Conservation (phyloP, 2,888 invertebrate species). For the Sesamia inferens region DNA sequence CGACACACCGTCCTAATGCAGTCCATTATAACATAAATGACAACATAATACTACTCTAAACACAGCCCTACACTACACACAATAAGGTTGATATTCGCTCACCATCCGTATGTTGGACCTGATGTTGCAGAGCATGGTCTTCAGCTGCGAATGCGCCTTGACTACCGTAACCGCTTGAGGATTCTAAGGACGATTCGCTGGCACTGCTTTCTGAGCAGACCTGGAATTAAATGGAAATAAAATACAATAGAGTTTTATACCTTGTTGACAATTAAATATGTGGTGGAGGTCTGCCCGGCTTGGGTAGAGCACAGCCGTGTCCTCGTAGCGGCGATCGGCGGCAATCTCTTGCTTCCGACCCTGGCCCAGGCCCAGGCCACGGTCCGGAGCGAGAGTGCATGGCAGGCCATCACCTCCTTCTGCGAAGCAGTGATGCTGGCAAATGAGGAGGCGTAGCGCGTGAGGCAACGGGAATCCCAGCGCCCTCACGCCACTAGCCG, state of each 20-base stretch:
- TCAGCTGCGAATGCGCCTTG: slow-evolving; percentile 93
- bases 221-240: slow-evolving; percentile 63
- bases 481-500: no score
- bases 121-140: slow-evolving; percentile 84
- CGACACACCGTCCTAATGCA: slow-evolving; percentile 4
- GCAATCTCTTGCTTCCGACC: no score
- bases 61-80: slow-evolving; percentile 27
- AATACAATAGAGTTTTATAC: background rate
- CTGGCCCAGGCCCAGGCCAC: no score
- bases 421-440: no score
- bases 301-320: no score
- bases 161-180: slow-evolving; percentile 94
- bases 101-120: slow-evolving; percentile 85
- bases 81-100: slow-evolving; percentile 70
- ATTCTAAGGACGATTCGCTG: slow-evolving; percentile 93
- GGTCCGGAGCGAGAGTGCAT: no score
- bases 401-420: no score
- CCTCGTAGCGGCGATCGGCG: no score
- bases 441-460: no score
- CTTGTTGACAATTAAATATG: background rate
- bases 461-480: no score
- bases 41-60: slow-evolving; percentile 36
- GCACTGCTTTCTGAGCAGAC: slow-evolving; percentile 91
- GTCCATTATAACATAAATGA: slow-evolving; percentile 17
- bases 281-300: no score